These are phyloP conservation scores for Gasterosteus nipponicus DNA, from an alignment of 2,113 vertebrate species.

Conservation along the genomic window DNA sequence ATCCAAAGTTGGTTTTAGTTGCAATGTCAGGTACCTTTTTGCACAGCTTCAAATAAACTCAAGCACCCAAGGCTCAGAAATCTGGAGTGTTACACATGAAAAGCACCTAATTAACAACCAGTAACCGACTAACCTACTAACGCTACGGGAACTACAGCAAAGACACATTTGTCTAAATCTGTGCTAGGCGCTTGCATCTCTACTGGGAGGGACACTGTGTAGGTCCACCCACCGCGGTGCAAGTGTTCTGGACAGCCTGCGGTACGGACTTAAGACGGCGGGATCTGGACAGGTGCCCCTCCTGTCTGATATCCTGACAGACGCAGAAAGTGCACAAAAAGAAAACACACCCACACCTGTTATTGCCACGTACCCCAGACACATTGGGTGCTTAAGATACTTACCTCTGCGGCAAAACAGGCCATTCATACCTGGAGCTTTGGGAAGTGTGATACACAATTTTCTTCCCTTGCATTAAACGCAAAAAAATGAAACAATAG, in stretches of 20 bases:
- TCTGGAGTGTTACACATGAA: neutral
- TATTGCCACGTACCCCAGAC: neutral
- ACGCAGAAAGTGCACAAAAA: constrained; percentile 64
- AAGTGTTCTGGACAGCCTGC: constrained; percentile 75
- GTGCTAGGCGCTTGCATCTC: constrained; percentile 41
- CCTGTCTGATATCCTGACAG: constrained; percentile 78
- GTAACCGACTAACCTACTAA: constrained; percentile 11
- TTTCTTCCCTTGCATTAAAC: neutral
- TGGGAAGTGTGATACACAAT: neutral
- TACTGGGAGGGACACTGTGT: constrained; percentile 52
- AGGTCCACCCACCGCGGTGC: constrained; percentile 80
- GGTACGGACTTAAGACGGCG: constrained; percentile 61
- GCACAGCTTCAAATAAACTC: neutral
- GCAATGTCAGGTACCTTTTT: neutral
- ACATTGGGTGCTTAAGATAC: neutral
- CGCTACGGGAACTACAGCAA: constrained; percentile 33
- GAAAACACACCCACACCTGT: constrained; percentile 54
- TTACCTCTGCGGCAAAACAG: neutral
- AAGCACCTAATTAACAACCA: constrained; percentile 8
- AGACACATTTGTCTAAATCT: constrained; percentile 3
- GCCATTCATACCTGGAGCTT: neutral
- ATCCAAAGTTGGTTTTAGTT: neutral
- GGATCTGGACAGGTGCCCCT: constrained; percentile 77
- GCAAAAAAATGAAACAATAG: neutral
- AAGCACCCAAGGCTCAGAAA: neutral